Evolutionary conservation across 2,888 invertebrate species (phyloP).

Genomic region (Lydus trimaculatus): DNA sequence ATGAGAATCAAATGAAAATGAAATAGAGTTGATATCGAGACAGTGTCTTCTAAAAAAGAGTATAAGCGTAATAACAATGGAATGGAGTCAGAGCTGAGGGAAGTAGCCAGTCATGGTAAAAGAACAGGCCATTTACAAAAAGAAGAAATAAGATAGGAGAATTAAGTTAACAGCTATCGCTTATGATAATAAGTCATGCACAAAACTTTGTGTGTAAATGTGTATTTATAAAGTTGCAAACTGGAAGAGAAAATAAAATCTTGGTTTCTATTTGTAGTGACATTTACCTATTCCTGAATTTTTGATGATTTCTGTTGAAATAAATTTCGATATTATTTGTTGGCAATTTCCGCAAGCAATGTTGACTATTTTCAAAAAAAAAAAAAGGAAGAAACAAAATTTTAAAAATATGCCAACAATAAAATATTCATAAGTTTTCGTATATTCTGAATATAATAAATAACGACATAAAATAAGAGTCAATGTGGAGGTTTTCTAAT

Average conservation of each 20-base stretch:
- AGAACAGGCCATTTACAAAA: too few relatives aligned
- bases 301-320: not conserved
- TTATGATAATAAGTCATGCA: not conserved
- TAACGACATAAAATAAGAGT: constrained; percentile 10
- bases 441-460: constrained; percentile 41
- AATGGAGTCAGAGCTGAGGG: too few relatives aligned
- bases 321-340: not conserved
- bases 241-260: not conserved
- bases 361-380: not conserved
- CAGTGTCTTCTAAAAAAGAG: too few relatives aligned
- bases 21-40: too few relatives aligned
- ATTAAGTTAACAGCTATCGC: not conserved
- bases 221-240: not conserved
- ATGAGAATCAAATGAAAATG: too few relatives aligned
- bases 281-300: constrained; percentile 1
- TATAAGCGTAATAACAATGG: too few relatives aligned
- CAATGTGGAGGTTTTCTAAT: constrained; percentile 32
- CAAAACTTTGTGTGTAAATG: not conserved
- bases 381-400: not conserved
- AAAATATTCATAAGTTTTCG: constrained; percentile 44
- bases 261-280: not conserved
- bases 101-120: too few relatives aligned
- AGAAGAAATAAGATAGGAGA: too few relatives aligned
- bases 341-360: not conserved
- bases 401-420: not conserved